Percentiles rank a stretch among this genome's conserved stretches.
Evolutionary conservation across 2,888 invertebrate genomes (phyloP).

Genomic region (Xestia ashworthii): DNA sequence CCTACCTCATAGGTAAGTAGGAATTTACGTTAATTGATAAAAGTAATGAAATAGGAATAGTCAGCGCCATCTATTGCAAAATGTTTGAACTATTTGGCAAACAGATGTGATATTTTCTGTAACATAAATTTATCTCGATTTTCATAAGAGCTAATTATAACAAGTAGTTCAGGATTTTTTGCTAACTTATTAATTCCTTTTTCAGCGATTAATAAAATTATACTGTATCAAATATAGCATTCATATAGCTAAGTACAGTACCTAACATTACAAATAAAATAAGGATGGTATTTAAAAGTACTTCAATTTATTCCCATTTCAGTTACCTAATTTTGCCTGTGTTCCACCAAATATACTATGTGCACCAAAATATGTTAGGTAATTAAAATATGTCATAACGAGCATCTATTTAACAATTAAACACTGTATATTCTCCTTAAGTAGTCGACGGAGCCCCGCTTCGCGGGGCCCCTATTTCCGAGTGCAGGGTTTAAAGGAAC

Average conservation of each 20-base stretch:
- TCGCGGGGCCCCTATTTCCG: too few relatives aligned
- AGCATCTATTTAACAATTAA: too few relatives aligned
- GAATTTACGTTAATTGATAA: background rate
- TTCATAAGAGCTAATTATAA: background rate
- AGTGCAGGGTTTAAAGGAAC: too few relatives aligned
- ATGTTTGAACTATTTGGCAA: constrained; percentile 14
- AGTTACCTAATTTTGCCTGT: too few relatives aligned
- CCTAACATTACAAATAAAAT: background rate
- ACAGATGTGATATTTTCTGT: background rate
- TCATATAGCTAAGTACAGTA: background rate
- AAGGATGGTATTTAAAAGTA: too few relatives aligned
- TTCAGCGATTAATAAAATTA: background rate
- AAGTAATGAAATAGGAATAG: background rate
- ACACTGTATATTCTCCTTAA: too few relatives aligned
- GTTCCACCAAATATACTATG: too few relatives aligned
- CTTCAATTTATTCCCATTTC: too few relatives aligned
- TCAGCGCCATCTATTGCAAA: constrained; percentile 50
- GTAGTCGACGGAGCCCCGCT: too few relatives aligned
- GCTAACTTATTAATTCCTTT: background rate
- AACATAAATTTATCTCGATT: background rate
- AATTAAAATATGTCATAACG: too few relatives aligned
- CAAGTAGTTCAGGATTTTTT: background rate
- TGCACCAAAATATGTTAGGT: too few relatives aligned
- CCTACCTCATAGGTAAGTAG: background rate
- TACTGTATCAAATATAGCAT: too few relatives aligned